Base-by-base conservation (phyloP, 2,797 vertebrate genomes). In the Tapirus indicus region DNA sequence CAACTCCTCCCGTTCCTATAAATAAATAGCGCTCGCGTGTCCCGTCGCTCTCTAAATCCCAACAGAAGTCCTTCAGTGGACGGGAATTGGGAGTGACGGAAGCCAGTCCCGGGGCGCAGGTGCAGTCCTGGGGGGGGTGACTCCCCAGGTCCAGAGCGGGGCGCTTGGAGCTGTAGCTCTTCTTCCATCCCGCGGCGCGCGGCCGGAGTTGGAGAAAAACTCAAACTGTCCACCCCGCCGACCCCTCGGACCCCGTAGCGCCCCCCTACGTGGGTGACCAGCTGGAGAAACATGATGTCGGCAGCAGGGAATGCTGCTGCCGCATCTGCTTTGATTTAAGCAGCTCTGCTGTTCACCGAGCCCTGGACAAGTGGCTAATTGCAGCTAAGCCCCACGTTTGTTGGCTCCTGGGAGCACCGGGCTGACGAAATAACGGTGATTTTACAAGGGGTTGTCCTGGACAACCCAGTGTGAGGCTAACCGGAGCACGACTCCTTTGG, bases 281-380 rank as follows among this genome's bases (percentile, higher is more conserved):
- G 96, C 96, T 98, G 98, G 87, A 94, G 97, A 98, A 98, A 97
- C 95, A 95, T 88, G 95, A 96, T 75, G 95, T 92, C 88, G 60
- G 87, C 95, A 27, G 88, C 82, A 17, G 96, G 93, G 95, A 97
- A 96, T 82, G 96, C 86, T 72, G 90, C 94, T 80, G 94, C 88
- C 32, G 52, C 96, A 93, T 88, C 97, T 97, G 97, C 96, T 97
- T 97, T 91, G 95, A 71, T 89, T 96, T 97, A 94, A 80, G 60
- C 90, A 10, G 94, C 93, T 79, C 94, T n/a, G 91, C 88, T 85
- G 97, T 77, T 75, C 96, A 79, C 93, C 72, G 95, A 91, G 95
- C 96, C 92, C 96, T 18, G 92, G 96, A 98, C 94, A 92, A 96
- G 97, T 72, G 97, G 90, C 94, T 96, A 89, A 88, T 78, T 95